phyloP scores from a whole-genome alignment of 2,797 vertebrate species.

The Pampus argenteus region DNA sequence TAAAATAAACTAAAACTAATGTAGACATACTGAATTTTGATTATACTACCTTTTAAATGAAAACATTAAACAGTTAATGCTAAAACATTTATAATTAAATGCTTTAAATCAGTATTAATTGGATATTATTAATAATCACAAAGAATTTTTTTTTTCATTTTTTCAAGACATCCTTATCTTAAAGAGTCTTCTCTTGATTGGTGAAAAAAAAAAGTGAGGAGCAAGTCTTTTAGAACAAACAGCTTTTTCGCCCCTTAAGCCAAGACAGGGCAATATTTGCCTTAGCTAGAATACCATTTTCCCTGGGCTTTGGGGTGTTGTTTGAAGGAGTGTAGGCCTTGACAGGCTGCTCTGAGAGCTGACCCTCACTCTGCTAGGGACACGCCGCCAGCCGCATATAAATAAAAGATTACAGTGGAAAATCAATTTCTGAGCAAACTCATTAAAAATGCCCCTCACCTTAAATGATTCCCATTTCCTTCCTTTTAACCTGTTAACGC shows the following conservation, averaged over 20 bases:
- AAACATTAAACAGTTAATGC: not conserved
- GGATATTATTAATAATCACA: not conserved
- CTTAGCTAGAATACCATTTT: constrained; percentile 99
- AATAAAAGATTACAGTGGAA: constrained; percentile 99
- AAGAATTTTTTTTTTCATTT: constrained; percentile 8
- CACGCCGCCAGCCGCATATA: constrained; percentile 94
- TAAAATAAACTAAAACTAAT: not conserved
- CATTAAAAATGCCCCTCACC: constrained; percentile 92
- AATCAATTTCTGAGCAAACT: constrained; percentile 99
- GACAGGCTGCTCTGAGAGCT: constrained; percentile 87
- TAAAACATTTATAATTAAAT: constrained; percentile 20
- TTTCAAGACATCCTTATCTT: constrained; percentile 23
- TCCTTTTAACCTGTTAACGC: constrained; percentile 79
- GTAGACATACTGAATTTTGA: not conserved
- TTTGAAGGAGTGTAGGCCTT: constrained; percentile 91
- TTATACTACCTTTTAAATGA: not conserved
- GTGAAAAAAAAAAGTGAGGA: constrained; percentile 76
- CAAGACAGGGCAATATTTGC: constrained; percentile 97
- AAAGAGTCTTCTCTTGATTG: constrained; percentile 54
- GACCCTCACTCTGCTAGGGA: constrained; percentile 90
- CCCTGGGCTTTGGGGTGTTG: constrained; percentile 92
- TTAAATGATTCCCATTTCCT: constrained; percentile 92
- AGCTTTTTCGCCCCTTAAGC: constrained; percentile 90
- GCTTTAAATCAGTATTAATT: constrained; percentile 23
- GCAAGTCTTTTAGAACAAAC: constrained; percentile 90